Percentiles rank a stretch among this genome's conserved stretches.
Evolutionary conservation across 2,113 vertebrate species (phyloP).

Genomic region (Alces alces): DNA sequence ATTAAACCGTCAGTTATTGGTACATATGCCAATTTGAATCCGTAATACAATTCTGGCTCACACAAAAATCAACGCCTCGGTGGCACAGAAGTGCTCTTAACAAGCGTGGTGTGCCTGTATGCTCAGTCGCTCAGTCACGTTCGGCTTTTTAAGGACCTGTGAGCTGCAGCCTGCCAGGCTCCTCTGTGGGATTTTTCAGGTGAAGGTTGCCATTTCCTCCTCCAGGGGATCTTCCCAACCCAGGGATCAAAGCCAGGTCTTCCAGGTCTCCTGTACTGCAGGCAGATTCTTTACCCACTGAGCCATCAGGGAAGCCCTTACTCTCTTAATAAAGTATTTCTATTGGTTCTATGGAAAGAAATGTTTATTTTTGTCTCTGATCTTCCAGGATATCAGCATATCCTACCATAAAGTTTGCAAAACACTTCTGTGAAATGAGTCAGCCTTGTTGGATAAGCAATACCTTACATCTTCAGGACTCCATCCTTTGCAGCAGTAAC

Average conservation of each 20-base stretch:
- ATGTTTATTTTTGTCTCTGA: background rate
- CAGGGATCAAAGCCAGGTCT: background rate
- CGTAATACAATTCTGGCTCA: background rate
- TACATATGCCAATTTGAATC: background rate
- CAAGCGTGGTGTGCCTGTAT: background rate
- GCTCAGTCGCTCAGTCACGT: background rate
- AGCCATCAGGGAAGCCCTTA: background rate
- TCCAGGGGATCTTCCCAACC: background rate
- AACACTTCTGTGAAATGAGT: background rate
- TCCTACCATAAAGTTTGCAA: background rate
- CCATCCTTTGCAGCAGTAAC: background rate
- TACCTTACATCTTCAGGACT: background rate
- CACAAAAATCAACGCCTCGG: background rate
- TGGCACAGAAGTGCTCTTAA: background rate
- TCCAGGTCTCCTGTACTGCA: background rate
- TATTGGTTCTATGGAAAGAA: background rate
- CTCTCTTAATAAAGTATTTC: background rate
- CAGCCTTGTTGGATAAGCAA: background rate
- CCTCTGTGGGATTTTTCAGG: background rate
- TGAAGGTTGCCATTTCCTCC: background rate
- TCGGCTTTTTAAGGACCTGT: background rate
- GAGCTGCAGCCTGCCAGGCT: background rate
- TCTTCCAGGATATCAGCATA: background rate
- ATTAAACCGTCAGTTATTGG: background rate
- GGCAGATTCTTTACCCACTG: background rate